A percentile compares a stretch with the other conserved stretches of the same genome.
These are phyloP conservation scores for Ceratoteleas bidentatus DNA, from an alignment of 1,140 invertebrate genomes.

Conservation along the genomic window DNA sequence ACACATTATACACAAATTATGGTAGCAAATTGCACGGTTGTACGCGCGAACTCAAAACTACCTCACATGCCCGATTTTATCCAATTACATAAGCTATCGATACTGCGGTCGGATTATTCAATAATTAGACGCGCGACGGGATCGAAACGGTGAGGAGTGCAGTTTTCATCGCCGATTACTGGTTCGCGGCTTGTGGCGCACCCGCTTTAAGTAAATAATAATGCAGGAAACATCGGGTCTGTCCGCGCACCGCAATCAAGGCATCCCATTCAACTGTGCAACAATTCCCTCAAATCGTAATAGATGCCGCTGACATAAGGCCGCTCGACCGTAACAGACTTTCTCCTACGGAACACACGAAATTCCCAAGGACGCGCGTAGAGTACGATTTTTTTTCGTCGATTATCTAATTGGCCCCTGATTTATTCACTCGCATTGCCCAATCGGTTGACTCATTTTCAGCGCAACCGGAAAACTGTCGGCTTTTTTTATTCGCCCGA, in stretches of 20 bases:
- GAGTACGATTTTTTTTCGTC: slow-evolving; percentile 41
- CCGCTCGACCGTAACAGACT: slow-evolving; percentile 61
- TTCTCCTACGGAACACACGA: slow-evolving; percentile 63
- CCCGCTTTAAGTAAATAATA: slow-evolving; percentile 50
- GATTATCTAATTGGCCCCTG: slow-evolving; percentile 51
- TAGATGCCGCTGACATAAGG: slow-evolving; percentile 67
- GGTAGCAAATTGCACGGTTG: slow-evolving; percentile 25
- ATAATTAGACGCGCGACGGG: slow-evolving; percentile 20
- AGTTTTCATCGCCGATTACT: slow-evolving; percentile 15
- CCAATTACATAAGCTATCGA: slow-evolving; percentile 29
- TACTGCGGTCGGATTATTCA: slow-evolving; percentile 36
- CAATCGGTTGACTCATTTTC: background rate
- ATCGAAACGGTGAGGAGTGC: background rate
- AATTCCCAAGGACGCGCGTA: slow-evolving; percentile 60
- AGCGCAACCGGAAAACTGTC: slow-evolving; percentile 14
- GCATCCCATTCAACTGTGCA: slow-evolving; percentile 55
- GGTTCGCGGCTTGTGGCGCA: slow-evolving; percentile 19
- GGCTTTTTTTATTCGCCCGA: background rate
- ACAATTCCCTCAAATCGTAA: slow-evolving; percentile 64
- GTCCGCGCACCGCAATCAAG: slow-evolving; percentile 35
- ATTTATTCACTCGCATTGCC: background rate
- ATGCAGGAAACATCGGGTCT: slow-evolving; percentile 50
- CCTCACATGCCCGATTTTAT: slow-evolving; percentile 22
- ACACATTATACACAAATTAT: slow-evolving; percentile 6
- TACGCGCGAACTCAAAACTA: slow-evolving; percentile 20